Base-by-base conservation (phyloP, 2,113 vertebrate species). In the Corvus moneduloides region DNA sequence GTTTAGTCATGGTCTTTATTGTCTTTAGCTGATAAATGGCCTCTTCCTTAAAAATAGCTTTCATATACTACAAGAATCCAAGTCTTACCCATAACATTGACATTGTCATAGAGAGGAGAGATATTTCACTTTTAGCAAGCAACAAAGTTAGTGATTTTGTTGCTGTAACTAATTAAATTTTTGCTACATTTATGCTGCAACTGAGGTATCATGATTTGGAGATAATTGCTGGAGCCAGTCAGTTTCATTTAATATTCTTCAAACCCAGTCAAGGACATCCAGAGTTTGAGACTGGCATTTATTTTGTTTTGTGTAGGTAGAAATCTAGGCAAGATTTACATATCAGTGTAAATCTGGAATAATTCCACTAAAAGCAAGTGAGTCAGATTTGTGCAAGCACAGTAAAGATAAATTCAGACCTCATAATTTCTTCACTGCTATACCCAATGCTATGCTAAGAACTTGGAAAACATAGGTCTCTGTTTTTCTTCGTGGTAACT, bases 91-190 rank as follows among this genome's bases (percentile, higher is more conserved):
- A n/a, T 55, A 94, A 59, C 35, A 76, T 11, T 91, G 91, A 44
- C 67, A 48, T 68, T 94, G 89, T 81, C 76, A 56, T 69, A 77
- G 33, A 52, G 58, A 90, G 8, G 44, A 76, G 24, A 72, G 18
- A 39, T 78, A 73, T 87, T 95, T 96, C 64, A 80, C 52, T 92
- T 82, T 69, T 59, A 87, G 71, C 63, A 83, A 83, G 49, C n/a
- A 85, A 87, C 13, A 54, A 88, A 90, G 30, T 30, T 73, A 43
- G 44, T 63, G 59, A 75, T 91, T 96, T 94, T 95, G 30, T 94
- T 92, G 43, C 28, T 94, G 61, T 56, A 49, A 94, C 71, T 96
- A 97, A 96, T 92, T 93, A 95, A 55, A 44, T 75, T 95, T 90
- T 94, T 91, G 48, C 56, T 84, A 56, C 83, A 71, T 91, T 96